Evolutionary conservation across 2,797 vertebrate species (phyloP), one percentile per base, ranked within the genome.

Genomic region (Steatocranus sp.): DNA sequence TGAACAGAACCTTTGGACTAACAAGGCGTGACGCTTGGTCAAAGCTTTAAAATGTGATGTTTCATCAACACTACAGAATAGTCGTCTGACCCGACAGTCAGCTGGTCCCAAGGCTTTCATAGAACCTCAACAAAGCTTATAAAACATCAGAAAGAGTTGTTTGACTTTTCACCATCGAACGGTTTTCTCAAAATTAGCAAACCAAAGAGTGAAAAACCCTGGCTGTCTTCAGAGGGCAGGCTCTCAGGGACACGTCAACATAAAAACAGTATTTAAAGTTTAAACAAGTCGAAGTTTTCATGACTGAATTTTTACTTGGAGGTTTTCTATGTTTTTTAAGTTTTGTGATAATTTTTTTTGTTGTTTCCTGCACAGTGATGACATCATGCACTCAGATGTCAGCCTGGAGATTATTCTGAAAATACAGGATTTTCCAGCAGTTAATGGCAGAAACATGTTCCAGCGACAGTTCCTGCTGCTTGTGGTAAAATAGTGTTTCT

Each of bases 21-120:
- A 20, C 58, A 20, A 38, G 0, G 61, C 0, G 12, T 41, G 34
- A 43, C 20, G 0, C 23, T 27, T 9, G 66, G 66, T 27, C 66
- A 25, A 18, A 46, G 41, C 66, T 46, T 70, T 30, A 70, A 11
- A 25, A 46, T 7, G 66, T 46, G 66, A 43, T 4, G 38, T 43
- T 43, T 43, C 36, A 43, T 27, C 63, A 68, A 38, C 61, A 20
- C 8, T 11, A 10, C 63, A 43, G 12, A 68, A 38, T 10, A 41
- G 20, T 66, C 11, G 1, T 38, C 58, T 63, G 58, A 38, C 34
- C n/a, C 4, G 2, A 63, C 3, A 20, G n/a, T 63, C 58, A 38
- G 58, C 34, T 63, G 0, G 7, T 66, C 34, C 34, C n/a, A 23
- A 66, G 34, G n/a, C 61, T 66, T 66, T 66, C 34, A 66, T 0